phyloP scores from a whole-genome alignment of 2,797 vertebrate genomes.

The Melanotaenia parkinsoni region DNA sequence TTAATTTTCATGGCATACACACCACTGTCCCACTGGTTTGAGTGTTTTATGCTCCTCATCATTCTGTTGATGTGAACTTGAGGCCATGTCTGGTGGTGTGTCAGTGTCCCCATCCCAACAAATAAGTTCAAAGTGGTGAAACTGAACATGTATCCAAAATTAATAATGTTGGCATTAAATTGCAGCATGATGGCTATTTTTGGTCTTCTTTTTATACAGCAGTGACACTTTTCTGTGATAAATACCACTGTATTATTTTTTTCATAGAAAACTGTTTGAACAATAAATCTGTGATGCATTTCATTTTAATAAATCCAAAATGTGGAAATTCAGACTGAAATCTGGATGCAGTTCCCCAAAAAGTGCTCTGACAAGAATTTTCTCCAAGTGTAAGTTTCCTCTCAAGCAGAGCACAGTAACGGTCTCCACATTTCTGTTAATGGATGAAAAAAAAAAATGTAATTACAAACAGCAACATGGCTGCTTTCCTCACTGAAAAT shows the following conservation, averaged over 20 bases:
- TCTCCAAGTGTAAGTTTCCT: slow-evolving; percentile 51
- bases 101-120: slow-evolving; percentile 27
- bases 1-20: slow-evolving; percentile 15
- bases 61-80: slow-evolving; percentile 36
- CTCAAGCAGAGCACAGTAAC: slow-evolving; percentile 29
- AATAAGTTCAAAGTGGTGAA: slow-evolving; percentile 37
- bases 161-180: slow-evolving; percentile 32
- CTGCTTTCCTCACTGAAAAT: slow-evolving; percentile 44
- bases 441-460: slow-evolving; percentile 50
- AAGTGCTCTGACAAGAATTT: slow-evolving; percentile 32
- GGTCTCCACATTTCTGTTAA: slow-evolving; percentile 48
- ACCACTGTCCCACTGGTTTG: slow-evolving; percentile 16
- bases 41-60: slow-evolving; percentile 20
- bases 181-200: slow-evolving; percentile 11
- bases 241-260: slow-evolving; percentile 52
- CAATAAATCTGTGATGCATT: slow-evolving; percentile 43
- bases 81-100: slow-evolving; percentile 24
- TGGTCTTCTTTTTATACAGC: slow-evolving; percentile 17
- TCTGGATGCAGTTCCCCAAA: slow-evolving; percentile 44
- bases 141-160: slow-evolving; percentile 1
- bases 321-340: slow-evolving; percentile 50
- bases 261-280: slow-evolving; percentile 23
- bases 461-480: slow-evolving; percentile 64
- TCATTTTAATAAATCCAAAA: slow-evolving; percentile 56
- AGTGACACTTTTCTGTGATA: slow-evolving; percentile 36